phyloP scores from a whole-genome alignment of 2,888 invertebrate species.

The Sepioteuthis lessoniana region DNA sequence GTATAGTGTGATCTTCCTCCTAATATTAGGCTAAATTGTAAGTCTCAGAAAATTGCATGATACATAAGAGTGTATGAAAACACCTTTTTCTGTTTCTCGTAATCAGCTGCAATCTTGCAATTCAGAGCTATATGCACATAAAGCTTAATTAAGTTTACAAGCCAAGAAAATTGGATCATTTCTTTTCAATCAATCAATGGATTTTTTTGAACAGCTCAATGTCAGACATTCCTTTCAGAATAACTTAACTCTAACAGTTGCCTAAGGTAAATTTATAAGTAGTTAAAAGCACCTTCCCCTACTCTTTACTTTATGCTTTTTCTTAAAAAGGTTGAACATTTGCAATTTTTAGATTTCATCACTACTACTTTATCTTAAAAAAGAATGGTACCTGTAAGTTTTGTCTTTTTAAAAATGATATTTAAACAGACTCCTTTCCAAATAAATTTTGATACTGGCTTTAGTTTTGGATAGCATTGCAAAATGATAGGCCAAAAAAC shows the following conservation, averaged over 20 bases:
- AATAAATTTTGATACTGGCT: not conserved
- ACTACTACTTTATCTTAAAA: not conserved
- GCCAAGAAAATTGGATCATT: not conserved
- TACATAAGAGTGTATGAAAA: too few species aligned
- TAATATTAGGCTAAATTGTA: too few species aligned
- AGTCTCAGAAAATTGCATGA: too few species aligned
- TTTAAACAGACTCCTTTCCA: not conserved
- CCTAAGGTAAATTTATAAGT: not conserved
- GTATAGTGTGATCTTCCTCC: too few species aligned
- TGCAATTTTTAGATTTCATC: too few species aligned
- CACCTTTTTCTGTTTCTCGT: too few species aligned
- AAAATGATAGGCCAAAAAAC: not conserved
- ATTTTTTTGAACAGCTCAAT: not conserved
- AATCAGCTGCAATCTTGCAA: not conserved
- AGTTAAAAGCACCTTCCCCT: too few species aligned
- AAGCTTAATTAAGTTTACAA: not conserved
- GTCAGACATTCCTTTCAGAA: too few species aligned
- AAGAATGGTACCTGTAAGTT: constrained; percentile 33
- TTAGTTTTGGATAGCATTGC: not conserved
- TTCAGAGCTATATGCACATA: not conserved
- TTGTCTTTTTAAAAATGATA: not conserved
- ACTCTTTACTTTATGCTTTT: too few species aligned
- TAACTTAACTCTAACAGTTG: not conserved
- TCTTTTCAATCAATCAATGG: not conserved
- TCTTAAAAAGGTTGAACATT: too few species aligned